Evolutionary conservation across 1,140 invertebrate species (phyloP).

Genomic region (Bilobella aurantiaca): DNA sequence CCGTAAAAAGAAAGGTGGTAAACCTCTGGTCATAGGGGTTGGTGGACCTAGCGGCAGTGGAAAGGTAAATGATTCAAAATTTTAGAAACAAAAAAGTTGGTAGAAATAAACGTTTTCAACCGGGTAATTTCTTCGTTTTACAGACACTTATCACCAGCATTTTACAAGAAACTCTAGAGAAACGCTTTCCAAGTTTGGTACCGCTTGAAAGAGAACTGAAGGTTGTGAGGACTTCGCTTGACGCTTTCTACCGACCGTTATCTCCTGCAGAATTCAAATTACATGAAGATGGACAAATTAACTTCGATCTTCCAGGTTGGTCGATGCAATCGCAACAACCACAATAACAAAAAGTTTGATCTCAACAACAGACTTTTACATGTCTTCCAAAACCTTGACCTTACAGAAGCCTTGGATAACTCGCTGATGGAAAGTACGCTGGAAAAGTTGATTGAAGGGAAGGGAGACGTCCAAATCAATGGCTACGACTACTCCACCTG

Average conservation of each 20-base stretch:
- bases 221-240: neutral
- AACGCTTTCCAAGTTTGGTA: neutral
- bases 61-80: neutral
- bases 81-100: too few relatives aligned
- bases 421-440: neutral
- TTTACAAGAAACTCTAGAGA: neutral
- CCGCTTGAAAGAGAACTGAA: neutral
- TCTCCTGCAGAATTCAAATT: neutral
- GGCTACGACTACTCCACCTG: neutral
- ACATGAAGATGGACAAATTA: neutral
- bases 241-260: neutral
- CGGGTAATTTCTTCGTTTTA: neutral
- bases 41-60: neutral
- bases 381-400: neutral
- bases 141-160: neutral
- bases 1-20: too few relatives aligned
- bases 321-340: neutral
- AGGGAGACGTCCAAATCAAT: neutral
- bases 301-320: neutral
- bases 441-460: neutral
- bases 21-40: neutral
- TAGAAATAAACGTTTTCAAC: too few relatives aligned
- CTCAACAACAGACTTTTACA: neutral
- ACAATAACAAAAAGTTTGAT: neutral
- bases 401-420: neutral